Evolutionary conservation across 1,140 invertebrate species (phyloP).

Genomic region (Drosophila rhopaloa): DNA sequence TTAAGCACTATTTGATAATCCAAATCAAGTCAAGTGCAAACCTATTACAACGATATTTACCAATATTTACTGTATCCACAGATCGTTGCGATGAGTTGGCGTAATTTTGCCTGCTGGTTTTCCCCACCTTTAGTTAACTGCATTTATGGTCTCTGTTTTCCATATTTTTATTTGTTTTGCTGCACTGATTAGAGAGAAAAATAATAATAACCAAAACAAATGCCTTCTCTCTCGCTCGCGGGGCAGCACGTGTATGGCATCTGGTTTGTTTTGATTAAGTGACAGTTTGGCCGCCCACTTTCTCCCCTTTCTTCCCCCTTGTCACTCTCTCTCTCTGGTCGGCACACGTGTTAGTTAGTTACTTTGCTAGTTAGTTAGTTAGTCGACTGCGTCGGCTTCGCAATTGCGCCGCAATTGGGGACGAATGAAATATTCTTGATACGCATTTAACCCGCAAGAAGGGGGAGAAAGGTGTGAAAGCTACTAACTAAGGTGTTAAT

Average conservation of each 20-base stretch:
- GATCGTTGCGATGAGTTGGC: not conserved
- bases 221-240: not conserved
- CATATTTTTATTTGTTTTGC: slow-evolving; percentile 5
- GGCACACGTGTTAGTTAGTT: slow-evolving; percentile 3
- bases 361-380: slow-evolving; percentile 8
- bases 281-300: slow-evolving; percentile 3
- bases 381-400: slow-evolving; percentile 21
- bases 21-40: not conserved
- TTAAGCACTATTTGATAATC: not conserved
- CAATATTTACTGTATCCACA: not conserved
- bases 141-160: not conserved
- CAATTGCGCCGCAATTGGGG: slow-evolving; percentile 35
- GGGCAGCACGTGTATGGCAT: slow-evolving; percentile 30
- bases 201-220: slow-evolving; percentile 16
- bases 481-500: slow-evolving; percentile 1
- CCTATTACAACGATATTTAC: not conserved
- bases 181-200: slow-evolving; percentile 8
- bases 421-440: slow-evolving; percentile 30
- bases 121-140: not conserved
- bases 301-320: slow-evolving; percentile 2
- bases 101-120: not conserved
- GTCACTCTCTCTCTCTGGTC: not conserved
- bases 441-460: slow-evolving; percentile 21
- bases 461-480: not conserved
- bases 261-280: slow-evolving; percentile 40